These are phyloP conservation scores for Amblyopsis rosae DNA, from an alignment of 2,113 vertebrate species.

Conservation along the genomic window DNA sequence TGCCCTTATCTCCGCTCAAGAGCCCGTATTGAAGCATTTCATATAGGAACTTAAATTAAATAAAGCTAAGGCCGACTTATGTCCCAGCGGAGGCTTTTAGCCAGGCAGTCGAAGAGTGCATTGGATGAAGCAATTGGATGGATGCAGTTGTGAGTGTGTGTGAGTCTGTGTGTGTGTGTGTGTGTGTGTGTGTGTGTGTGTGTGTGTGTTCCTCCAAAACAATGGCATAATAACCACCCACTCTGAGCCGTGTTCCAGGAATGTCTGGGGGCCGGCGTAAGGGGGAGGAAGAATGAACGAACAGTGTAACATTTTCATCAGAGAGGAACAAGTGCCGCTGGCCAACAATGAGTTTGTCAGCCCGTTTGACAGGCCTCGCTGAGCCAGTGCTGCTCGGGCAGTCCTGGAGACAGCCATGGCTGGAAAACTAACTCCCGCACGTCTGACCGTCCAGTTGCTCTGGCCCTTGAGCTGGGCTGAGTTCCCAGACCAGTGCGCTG, in stretches of 20 bases:
- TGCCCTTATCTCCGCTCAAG: constrained; percentile 35
- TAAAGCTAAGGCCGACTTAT: constrained; percentile 25
- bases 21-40: constrained; percentile 29
- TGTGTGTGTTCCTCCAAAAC: constrained; percentile 37
- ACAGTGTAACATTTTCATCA: constrained; percentile 72
- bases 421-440: too few species aligned
- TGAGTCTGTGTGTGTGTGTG: constrained; percentile 5
- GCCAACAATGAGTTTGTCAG: constrained; percentile 69
- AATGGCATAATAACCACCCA: constrained; percentile 69
- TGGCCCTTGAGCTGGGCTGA: too few species aligned
- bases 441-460: too few species aligned
- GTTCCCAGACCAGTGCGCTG: too few species aligned
- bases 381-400: constrained; percentile 39
- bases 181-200: neutral
- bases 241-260: constrained; percentile 59
- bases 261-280: constrained; percentile 31
- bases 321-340: constrained; percentile 64
- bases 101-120: constrained; percentile 24
- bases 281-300: constrained; percentile 57
- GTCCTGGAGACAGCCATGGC: constrained; percentile 16
- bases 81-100: constrained; percentile 45
- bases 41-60: constrained; percentile 9
- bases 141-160: constrained; percentile 8
- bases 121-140: constrained; percentile 28
- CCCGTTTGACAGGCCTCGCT: constrained; percentile 59